Conservation (phyloP, 2,113 vertebrate species). For the Acanthisitta chloris region DNA sequence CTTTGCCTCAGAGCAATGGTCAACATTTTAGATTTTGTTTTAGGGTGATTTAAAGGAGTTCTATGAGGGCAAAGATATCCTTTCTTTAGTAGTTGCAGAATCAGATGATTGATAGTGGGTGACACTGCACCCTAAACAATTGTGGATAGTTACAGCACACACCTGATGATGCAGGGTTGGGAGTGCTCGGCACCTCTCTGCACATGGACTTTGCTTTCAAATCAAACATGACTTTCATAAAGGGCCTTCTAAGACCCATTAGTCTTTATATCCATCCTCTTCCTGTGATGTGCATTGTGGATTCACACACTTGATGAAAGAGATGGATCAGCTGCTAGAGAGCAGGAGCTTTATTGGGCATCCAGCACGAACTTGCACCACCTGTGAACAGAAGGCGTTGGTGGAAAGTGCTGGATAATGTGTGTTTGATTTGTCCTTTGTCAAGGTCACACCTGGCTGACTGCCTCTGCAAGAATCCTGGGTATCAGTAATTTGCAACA, state of each 20-base stretch:
- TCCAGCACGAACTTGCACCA: neutral
- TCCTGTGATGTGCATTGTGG: neutral
- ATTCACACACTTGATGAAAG: neutral
- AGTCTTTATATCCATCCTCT: neutral
- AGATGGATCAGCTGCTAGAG: conserved; percentile 13
- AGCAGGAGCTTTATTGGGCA: neutral
- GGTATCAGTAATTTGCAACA: conserved; percentile 38
- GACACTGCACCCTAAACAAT: neutral
- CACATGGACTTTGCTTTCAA: neutral
- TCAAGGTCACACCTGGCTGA: conserved; percentile 14
- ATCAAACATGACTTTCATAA: neutral
- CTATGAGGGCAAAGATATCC: neutral
- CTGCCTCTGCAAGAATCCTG: neutral
- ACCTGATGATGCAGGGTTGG: neutral
- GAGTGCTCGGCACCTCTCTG: neutral
- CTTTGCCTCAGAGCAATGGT: neutral
- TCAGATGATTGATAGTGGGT: neutral
- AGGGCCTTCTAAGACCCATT: neutral
- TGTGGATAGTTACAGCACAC: neutral
- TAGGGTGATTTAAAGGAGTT: neutral
- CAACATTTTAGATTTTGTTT: neutral
- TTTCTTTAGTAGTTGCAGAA: neutral
- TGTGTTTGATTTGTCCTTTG: conserved; percentile 7
- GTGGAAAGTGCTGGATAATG: neutral
- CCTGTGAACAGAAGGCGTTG: neutral